Percentiles rank a stretch among this genome's conserved stretches.
These are phyloP conservation scores for Hyla sarda DNA, from an alignment of 2,113 vertebrate genomes.

Conservation along the genomic window DNA sequence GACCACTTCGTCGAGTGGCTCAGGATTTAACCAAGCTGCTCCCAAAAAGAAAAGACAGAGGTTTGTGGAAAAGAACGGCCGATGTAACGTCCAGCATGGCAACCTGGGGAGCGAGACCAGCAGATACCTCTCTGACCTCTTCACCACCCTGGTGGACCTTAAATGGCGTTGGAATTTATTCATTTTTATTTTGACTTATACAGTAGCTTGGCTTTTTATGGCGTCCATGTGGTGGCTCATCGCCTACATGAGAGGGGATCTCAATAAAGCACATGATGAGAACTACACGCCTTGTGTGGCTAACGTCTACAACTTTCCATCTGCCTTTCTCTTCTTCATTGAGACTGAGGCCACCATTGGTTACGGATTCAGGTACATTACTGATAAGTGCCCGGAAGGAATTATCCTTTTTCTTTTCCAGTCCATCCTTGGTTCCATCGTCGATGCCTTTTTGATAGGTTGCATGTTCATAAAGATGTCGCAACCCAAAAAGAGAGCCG, in stretches of 20 bases:
- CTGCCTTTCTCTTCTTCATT: slow-evolving; percentile 97
- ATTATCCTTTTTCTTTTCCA: slow-evolving; percentile 98
- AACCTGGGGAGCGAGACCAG: slow-evolving; percentile 97
- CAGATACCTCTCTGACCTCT: slow-evolving; percentile 96
- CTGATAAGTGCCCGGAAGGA: slow-evolving; percentile 97
- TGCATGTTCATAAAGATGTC: slow-evolving; percentile 99
- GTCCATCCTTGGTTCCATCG: slow-evolving; percentile 97
- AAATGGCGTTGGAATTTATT: slow-evolving; percentile 99
- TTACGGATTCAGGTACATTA: slow-evolving; percentile 97
- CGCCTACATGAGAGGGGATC: slow-evolving; percentile 94
- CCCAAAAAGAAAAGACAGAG: slow-evolving; percentile 93
- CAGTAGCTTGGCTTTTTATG: slow-evolving; percentile 99
- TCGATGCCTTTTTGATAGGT: slow-evolving; percentile 96
- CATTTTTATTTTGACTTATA: slow-evolving; percentile 98
- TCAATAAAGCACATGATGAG: slow-evolving; percentile 89
- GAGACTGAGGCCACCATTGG: slow-evolving; percentile 98
- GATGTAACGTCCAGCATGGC: slow-evolving; percentile 98
- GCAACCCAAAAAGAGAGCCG: slow-evolving; percentile 96
- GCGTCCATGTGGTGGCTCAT: slow-evolving; percentile 99
- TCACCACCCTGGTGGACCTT: slow-evolving; percentile 97
- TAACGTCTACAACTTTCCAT: slow-evolving; percentile 98
- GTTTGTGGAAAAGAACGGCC: slow-evolving; percentile 98
- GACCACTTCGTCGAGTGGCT: slow-evolving; percentile 93
- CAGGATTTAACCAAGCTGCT: slow-evolving; percentile 83
- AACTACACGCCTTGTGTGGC: slow-evolving; percentile 97